Evolutionary conservation across 2,888 invertebrate species (phyloP).

Genomic region (Ochropacha duplaris): DNA sequence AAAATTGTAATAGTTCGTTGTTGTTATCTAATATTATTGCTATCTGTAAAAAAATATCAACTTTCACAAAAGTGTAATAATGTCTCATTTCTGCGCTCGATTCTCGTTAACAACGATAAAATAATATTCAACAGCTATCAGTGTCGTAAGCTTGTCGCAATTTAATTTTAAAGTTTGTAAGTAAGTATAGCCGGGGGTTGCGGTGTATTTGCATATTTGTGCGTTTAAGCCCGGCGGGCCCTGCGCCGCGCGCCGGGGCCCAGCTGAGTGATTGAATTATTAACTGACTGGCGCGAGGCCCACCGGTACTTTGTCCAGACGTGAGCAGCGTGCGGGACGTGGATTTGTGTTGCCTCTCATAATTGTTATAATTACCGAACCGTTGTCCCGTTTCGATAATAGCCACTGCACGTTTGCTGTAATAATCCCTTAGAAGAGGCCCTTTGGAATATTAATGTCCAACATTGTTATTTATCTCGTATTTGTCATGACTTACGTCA

Average conservation of each 20-base stretch:
- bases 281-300: slow-evolving; percentile 61
- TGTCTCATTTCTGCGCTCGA: not conserved
- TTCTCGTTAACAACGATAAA: slow-evolving; percentile 30
- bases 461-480: slow-evolving; percentile 27
- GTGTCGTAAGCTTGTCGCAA: slow-evolving; percentile 44
- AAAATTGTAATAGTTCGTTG: too few species aligned
- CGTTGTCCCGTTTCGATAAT: slow-evolving; percentile 53
- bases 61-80: not conserved
- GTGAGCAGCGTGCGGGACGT: slow-evolving; percentile 58
- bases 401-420: slow-evolving; percentile 37
- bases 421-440: slow-evolving; percentile 37
- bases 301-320: slow-evolving; percentile 53
- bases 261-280: slow-evolving; percentile 74
- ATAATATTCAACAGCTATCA: slow-evolving; percentile 40
- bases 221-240: slow-evolving; percentile 53
- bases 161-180: slow-evolving; percentile 63
- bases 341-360: slow-evolving; percentile 45
- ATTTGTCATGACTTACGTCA: slow-evolving; percentile 19
- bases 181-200: slow-evolving; percentile 44
- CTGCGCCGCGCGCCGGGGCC: slow-evolving; percentile 37
- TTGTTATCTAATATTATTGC: not conserved
- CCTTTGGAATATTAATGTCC: slow-evolving; percentile 44
- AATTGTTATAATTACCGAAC: slow-evolving; percentile 62
- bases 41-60: not conserved
- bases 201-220: slow-evolving; percentile 68